phyloP scores from a whole-genome alignment of 2,888 invertebrate species.

The Scaptomyza tumidula region DNA sequence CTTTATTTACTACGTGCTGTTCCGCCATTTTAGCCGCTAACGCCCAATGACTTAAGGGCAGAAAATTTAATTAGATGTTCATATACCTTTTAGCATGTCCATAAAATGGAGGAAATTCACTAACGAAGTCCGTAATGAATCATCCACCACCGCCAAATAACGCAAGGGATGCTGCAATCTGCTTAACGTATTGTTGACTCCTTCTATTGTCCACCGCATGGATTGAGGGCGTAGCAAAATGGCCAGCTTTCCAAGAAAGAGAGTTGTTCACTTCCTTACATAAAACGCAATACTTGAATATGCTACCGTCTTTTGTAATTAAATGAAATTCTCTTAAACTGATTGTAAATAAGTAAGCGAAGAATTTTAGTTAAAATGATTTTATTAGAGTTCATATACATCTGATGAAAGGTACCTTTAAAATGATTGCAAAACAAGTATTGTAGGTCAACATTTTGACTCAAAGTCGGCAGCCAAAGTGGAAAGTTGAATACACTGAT shows the following conservation, averaged over 20 bases:
- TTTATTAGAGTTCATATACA: no score
- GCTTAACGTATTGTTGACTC: not conserved
- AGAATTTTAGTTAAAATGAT: no score
- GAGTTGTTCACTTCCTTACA: no score
- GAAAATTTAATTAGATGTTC: slow-evolving; percentile 60
- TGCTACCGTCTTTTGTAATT: no score
- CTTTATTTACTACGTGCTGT: slow-evolving; percentile 51
- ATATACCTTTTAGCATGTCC: slow-evolving; percentile 68
- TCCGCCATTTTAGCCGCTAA: slow-evolving; percentile 68
- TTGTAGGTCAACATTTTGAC: no score
- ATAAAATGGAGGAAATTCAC: slow-evolving; percentile 63
- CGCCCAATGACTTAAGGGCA: slow-evolving; percentile 65
- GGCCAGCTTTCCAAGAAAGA: not conserved
- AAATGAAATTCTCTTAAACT: no score
- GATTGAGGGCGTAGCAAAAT: slow-evolving; percentile 47
- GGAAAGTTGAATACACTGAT: no score
- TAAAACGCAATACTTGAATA: no score
- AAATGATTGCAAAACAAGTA: no score
- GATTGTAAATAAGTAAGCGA: no score
- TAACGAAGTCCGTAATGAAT: slow-evolving; percentile 55
- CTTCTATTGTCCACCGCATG: slow-evolving; percentile 11
- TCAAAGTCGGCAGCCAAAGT: no score
- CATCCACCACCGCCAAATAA: slow-evolving; percentile 49
- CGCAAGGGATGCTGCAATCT: slow-evolving; percentile 46
- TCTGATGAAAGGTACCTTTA: no score